A percentile compares a stretch with the other conserved stretches of the same genome.
Evolutionary conservation across 2,113 vertebrate species (phyloP).

Genomic region (Maylandia zebra): DNA sequence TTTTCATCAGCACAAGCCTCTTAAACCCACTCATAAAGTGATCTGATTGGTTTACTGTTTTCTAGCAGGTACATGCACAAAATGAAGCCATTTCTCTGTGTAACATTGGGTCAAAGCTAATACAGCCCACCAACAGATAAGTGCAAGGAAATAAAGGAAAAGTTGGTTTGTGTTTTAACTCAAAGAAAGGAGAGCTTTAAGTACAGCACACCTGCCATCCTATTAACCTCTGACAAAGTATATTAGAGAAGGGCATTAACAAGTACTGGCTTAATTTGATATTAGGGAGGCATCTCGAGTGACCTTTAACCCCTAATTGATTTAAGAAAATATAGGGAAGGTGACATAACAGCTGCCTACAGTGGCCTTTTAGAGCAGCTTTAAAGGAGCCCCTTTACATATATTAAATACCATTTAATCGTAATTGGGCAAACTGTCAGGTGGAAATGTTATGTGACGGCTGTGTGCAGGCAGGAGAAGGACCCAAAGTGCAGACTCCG

Average conservation of each 20-base stretch:
- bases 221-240: slow-evolving; percentile 2
- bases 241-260: background rate
- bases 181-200: background rate
- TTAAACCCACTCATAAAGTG: background rate
- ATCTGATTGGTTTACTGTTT: background rate
- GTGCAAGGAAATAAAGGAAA: background rate
- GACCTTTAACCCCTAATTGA: background rate
- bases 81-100: background rate
- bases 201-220: background rate
- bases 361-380: background rate
- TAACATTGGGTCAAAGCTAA: background rate
- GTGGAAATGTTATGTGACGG: background rate
- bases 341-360: background rate
- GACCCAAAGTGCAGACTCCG: no score
- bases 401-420: background rate
- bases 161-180: background rate
- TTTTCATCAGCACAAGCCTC: background rate
- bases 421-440: background rate
- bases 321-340: background rate
- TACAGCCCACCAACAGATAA: background rate
- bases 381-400: background rate
- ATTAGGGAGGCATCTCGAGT: background rate
- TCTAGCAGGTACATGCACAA: background rate
- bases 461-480: no score
- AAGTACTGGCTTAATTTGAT: background rate